Base-by-base conservation (phyloP, 2,113 vertebrate genomes). In the Numenius arquata region DNA sequence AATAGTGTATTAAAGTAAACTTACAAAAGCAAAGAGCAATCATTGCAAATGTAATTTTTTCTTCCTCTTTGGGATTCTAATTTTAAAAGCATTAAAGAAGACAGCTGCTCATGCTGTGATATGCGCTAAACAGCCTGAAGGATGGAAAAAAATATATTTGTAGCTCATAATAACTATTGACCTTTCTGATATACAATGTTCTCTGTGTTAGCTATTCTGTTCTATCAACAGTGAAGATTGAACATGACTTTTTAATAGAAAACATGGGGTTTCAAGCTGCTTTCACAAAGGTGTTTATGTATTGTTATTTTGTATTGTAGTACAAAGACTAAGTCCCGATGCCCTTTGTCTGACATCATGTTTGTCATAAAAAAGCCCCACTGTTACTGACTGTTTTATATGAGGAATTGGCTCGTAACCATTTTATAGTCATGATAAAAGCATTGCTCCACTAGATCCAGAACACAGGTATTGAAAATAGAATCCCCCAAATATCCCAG, bases 221-320 rank as follows among this genome's bases (percentile, higher is more conserved):
- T 98, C 98, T 98, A 98, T 98, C 98, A 98, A 98, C 98, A 98
- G 98, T 97, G 98, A 98, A 98, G 98, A 98, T 98, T 98, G 98
- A 98, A 98, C 98, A 98, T 98, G 98, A 98, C 98, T 98, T 98
- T 98, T 98, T 98, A 98, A 98, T 98, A 98, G 98, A 98, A 98
- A 98, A 98, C 98, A 98, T 96, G 97, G 98, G 98, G 97, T 98
- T 98, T 98, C 95, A 96, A 98, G 97, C 97, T 98, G 98, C 98
- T 98, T 98, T 97, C 98, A 96, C 98, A 97, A 97, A 98, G 98
- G 98, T 98, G 98, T 98, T 98, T 98, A 98, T 98, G 96, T 98
- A 98, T 98, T 98, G 96, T 98, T 98, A 97, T 98, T 98, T 98
- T 97, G 96, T 98, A 97, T 96, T 96, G 94, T 97, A 98, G 94